These are phyloP conservation scores for Pelagia noctiluca DNA, from an alignment of 30 jellyfish, hydroid and myxozoan genomes.

Conservation along the genomic window DNA sequence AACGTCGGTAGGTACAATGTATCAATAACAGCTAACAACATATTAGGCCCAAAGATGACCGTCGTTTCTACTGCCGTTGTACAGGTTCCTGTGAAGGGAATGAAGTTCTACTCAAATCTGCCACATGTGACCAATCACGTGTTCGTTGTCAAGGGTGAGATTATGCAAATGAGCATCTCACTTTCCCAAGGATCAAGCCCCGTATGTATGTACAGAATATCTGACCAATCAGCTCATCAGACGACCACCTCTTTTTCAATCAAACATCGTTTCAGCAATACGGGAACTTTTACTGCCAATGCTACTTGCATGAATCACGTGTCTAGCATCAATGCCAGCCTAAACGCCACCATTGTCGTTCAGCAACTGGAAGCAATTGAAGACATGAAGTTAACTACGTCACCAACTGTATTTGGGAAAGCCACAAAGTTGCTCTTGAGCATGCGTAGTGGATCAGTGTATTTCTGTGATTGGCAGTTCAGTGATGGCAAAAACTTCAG, in stretches of 20 bases:
- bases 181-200: slow-evolving; percentile 73
- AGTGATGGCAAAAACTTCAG: slow-evolving; percentile 76
- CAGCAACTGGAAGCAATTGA: slow-evolving; percentile 69
- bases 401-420: slow-evolving; percentile 70
- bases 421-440: slow-evolving; percentile 28
- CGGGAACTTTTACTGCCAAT: slow-evolving; percentile 67
- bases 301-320: slow-evolving; percentile 85
- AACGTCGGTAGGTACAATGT: slow-evolving; percentile 59
- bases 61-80: slow-evolving; percentile 62
- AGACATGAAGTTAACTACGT: slow-evolving; percentile 41
- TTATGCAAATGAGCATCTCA: slow-evolving; percentile 28
- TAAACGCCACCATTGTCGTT: slow-evolving; percentile 73
- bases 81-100: slow-evolving; percentile 66
- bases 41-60: slow-evolving; percentile 35
- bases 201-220: slow-evolving; percentile 59
- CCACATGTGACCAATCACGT: slow-evolving; percentile 61
- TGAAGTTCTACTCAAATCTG: slow-evolving; percentile 37
- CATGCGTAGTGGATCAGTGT: slow-evolving; percentile 84
- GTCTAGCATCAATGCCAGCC: slow-evolving; percentile 38
- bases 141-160: slow-evolving; percentile 65
- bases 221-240: slow-evolving; percentile 39
- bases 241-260: slow-evolving; percentile 26
- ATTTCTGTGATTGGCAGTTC: slow-evolving; percentile 78
- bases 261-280: slow-evolving; percentile 39
- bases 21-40: slow-evolving; percentile 68